Evolutionary conservation across 1,140 invertebrate species (phyloP).

Genomic region (Wasmannia auropunctata): DNA sequence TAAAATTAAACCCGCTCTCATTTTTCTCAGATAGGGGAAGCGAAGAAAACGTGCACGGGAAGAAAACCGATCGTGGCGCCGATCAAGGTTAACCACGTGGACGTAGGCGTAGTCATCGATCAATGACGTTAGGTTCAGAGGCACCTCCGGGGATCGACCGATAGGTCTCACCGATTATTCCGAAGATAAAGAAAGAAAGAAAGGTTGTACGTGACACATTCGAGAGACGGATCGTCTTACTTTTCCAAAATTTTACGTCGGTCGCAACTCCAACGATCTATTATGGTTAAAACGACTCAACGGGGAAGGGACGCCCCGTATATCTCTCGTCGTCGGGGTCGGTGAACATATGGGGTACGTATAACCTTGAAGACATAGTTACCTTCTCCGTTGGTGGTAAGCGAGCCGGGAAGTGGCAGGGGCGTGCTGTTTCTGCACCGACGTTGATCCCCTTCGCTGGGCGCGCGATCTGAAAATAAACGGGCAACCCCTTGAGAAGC

Average conservation of each 20-base stretch:
- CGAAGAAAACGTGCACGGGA: slow-evolving; percentile 11
- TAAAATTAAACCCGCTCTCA: neutral
- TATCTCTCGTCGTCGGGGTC: slow-evolving; percentile 32
- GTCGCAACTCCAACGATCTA: neutral
- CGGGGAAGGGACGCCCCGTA: slow-evolving; percentile 20
- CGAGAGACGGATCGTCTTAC: neutral
- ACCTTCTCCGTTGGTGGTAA: slow-evolving; percentile 92
- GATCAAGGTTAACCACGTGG: slow-evolving; percentile 70
- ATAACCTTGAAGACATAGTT: slow-evolving; percentile 78
- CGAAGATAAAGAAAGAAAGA: neutral
- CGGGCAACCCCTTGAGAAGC: slow-evolving; percentile 72
- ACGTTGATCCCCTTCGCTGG: slow-evolving; percentile 87
- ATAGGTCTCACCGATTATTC: slow-evolving; percentile 35
- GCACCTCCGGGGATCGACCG: slow-evolving; percentile 25
- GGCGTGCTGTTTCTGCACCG: slow-evolving; percentile 83
- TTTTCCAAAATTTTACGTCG: neutral
- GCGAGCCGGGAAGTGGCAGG: slow-evolving; percentile 88
- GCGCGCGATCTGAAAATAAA: slow-evolving; percentile 88
- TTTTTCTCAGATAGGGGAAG: neutral
- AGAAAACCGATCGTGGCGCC: slow-evolving; percentile 63
- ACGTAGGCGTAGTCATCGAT: slow-evolving; percentile 51
- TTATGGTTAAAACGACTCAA: slow-evolving; percentile 13
- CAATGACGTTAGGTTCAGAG: slow-evolving; percentile 61
- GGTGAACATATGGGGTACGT: slow-evolving; percentile 52
- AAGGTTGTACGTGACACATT: neutral